Conservation (phyloP, 2,888 invertebrate species). For the Zaprionus obscuricornis region DNA sequence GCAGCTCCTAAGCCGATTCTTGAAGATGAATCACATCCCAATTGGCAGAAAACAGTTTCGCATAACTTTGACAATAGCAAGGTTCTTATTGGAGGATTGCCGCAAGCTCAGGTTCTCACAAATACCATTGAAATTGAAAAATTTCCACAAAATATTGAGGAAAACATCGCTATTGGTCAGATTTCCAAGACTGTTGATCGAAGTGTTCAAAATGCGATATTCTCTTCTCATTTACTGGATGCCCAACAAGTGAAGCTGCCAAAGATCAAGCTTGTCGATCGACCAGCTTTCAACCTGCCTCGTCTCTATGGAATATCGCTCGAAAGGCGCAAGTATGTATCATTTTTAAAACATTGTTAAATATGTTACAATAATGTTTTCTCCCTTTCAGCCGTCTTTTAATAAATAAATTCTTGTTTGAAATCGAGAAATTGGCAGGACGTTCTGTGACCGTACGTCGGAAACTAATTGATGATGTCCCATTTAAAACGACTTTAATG, state of each 20-base stretch:
- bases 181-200: constrained; percentile 85
- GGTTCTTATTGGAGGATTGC: constrained; percentile 88
- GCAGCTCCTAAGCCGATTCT: constrained; percentile 68
- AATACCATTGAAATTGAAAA: constrained; percentile 88
- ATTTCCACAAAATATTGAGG: constrained; percentile 86
- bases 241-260: constrained; percentile 91
- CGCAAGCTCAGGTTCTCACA: constrained; percentile 92
- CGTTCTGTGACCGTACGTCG: constrained; percentile 85
- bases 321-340: constrained; percentile 87
- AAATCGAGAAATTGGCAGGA: constrained; percentile 87
- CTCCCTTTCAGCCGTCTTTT: constrained; percentile 86
- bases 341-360: too few species aligned
- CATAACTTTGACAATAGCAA: constrained; percentile 86
- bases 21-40: constrained; percentile 86
- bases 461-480: constrained; percentile 86
- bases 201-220: constrained; percentile 86
- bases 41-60: constrained; percentile 87
- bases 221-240: constrained; percentile 89
- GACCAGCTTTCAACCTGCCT: constrained; percentile 89
- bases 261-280: constrained; percentile 87
- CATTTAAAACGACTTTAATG: constrained; percentile 85
- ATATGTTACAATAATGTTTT: constrained; percentile 13
- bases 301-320: constrained; percentile 90
- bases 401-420: constrained; percentile 87
- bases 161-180: constrained; percentile 84